Evolutionary conservation across 2,888 invertebrate genomes (phyloP).

Genomic region (Chrysopilus asiliformis): DNA sequence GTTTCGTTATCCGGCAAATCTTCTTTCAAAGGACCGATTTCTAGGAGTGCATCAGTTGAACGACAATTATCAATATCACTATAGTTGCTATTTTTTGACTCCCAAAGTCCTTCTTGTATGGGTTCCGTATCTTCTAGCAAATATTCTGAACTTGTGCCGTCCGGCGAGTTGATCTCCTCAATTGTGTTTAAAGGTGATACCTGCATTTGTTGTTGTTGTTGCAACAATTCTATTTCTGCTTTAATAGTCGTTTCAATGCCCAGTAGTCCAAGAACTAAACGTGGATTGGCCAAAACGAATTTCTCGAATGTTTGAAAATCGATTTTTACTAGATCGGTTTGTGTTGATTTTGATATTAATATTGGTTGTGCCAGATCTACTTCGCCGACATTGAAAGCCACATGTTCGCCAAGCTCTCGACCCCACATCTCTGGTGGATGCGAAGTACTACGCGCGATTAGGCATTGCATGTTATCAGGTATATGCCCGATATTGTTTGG

Average conservation of each 20-base stretch:
- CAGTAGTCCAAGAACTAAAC: constrained; percentile 55
- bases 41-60: constrained; percentile 28
- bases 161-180: constrained; percentile 29
- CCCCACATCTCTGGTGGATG: constrained; percentile 77
- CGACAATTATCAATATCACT: constrained; percentile 24
- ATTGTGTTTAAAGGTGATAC: constrained; percentile 30
- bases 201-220: constrained; percentile 30
- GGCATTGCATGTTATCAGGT: constrained; percentile 25
- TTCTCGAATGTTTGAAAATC: constrained; percentile 33
- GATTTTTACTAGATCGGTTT: constrained; percentile 31
- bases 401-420: constrained; percentile 41
- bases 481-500: constrained; percentile 39
- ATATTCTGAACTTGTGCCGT: constrained; percentile 16
- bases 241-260: constrained; percentile 51
- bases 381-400: neutral
- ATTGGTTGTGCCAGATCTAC: neutral
- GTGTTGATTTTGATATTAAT: constrained; percentile 22
- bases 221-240: constrained; percentile 29
- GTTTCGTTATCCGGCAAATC: constrained; percentile 13
- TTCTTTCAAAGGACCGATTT: constrained; percentile 14
- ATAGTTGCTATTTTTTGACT: constrained; percentile 18
- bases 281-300: constrained; percentile 55
- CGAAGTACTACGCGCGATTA: constrained; percentile 63
- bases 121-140: constrained; percentile 22
- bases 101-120: constrained; percentile 11